Evolutionary conservation across 2,113 vertebrate species (phyloP), one percentile per base, ranked within the genome.

Genomic region (Corynorhinus townsendii): DNA sequence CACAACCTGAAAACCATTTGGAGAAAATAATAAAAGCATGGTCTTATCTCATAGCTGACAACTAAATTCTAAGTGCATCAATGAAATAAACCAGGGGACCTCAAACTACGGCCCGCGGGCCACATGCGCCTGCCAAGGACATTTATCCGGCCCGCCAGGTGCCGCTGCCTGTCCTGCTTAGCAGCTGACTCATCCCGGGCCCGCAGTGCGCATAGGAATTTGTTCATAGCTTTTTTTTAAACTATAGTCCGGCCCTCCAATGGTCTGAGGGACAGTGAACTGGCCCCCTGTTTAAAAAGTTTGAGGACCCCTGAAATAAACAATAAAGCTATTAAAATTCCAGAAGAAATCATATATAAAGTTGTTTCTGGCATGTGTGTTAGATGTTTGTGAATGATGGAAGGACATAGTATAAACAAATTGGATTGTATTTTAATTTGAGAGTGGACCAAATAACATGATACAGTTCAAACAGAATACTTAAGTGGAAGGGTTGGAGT

Each of bases 371-470:
- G 28, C 15, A 35, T 68, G 8, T 82, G 28, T 73, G 43, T 66
- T 93, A 47, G 73, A 28, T 38, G 20, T 45, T 91, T 64, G 12
- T 86, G 28, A 26, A n/a, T 85, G 90, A 40, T 77, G 15, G 17
- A 81, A 66, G 56, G 28, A 30, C 75, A 15, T 90, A 69, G 38
- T 83, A 8, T 81, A 19, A 85, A 59, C 33, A 88, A 43, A 89
- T 59, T 84, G 59, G 64, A 87, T 43, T 17, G n/a, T 77, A 47
- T 87, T 82, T 92, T 92, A 95, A 80, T 54, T 76, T 87, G 69
- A 69, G 76, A 92, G 38, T 47, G 40, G 38, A 38, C 90, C 2
- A 28, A 33, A 45, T 87, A 52, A 43, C 16, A 68, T 90, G 90
- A 81, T 82, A 7, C 19, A 66, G 38, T 85, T 94, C 43, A 76